Conservation (phyloP, 2,888 invertebrate genomes). For the Ennomos quercinarius region DNA sequence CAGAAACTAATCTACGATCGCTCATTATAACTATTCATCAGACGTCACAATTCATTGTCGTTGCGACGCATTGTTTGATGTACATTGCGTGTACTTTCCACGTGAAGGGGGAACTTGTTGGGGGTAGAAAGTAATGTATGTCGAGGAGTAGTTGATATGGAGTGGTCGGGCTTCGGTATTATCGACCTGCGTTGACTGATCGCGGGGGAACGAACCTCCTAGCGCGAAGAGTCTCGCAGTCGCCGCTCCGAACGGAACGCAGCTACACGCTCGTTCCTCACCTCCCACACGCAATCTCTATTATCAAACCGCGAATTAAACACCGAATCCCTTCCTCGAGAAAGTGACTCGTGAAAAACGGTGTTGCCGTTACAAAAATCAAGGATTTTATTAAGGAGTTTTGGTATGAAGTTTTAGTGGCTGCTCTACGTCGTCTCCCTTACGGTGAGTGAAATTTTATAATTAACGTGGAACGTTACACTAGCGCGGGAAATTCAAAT, state of each 20-base stretch:
- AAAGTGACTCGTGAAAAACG: conserved; percentile 69
- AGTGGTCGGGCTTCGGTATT: conserved; percentile 34
- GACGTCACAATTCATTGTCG: neutral
- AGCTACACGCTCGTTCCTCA: conserved; percentile 60
- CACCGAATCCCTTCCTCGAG: conserved; percentile 47
- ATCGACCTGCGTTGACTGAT: conserved; percentile 63
- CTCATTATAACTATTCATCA: conserved; percentile 33
- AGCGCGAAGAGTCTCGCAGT: conserved; percentile 60
- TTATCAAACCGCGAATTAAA: conserved; percentile 49
- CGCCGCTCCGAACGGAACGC: conserved; percentile 69
- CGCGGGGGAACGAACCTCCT: conserved; percentile 68
- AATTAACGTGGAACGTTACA: no score
- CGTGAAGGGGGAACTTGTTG: neutral
- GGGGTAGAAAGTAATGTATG: conserved; percentile 41
- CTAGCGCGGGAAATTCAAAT: no score
- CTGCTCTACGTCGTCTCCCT: conserved; percentile 56
- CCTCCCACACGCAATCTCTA: conserved; percentile 42
- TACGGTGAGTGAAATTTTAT: conserved; percentile 64
- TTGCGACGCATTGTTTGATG: neutral
- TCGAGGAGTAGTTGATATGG: conserved; percentile 23
- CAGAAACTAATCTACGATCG: conserved; percentile 36
- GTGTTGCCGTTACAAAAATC: conserved; percentile 58
- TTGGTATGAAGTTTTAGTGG: conserved; percentile 46
- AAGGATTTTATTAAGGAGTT: conserved; percentile 59
- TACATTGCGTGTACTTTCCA: conserved; percentile 25